Evolutionary conservation across 2,113 vertebrate genomes (phyloP), one percentile per base, ranked within the genome.

Genomic region (Aspidoscelis tigris): DNA sequence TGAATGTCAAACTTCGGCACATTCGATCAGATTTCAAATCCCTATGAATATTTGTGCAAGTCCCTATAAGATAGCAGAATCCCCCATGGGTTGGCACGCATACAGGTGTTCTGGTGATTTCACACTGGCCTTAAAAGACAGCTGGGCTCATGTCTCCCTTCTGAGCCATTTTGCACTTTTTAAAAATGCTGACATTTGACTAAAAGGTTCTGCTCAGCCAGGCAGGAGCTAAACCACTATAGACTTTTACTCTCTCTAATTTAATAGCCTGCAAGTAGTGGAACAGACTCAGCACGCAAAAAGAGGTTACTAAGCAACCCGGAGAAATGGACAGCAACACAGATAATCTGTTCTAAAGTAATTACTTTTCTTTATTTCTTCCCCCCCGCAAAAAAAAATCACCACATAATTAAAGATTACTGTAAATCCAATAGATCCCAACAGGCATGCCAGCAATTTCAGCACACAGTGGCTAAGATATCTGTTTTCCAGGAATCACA

Each of bases 241-340:
- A 18, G 79, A 44, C 86, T 78, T 80, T 76, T 84, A 7, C 78
- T 88, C 80, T 1, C 43, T 79, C 5, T 4, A 87, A 7, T 8
- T 90, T 87, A 88, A 74, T 75, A 88, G 83, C 74, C 85, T 39
- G 87, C 22, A 66, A 84, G 83, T 47, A 53, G 26, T 89, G 86
- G 88, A 92, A 92, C 78, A 78, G 55, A 69, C 3, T 55, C 77
- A 83, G 88, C 92, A 90, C 88, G 89, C 80, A 90, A 73, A 41
- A 55, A 76, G 84, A 91, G 1, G 93, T 96, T 94, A 94, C 95
- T 91, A 95, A 82, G 95, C 95, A 95, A 95, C 95, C 87, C 87
- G 61, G 12, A 5, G 83, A 87, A 94, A 91, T 0, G 84, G 89
- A 77, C 86, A 89, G 78, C 91, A 88, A 26, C 91, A 88, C 2